phyloP scores from a whole-genome alignment of 2,113 vertebrate species.

The Trichomycterus rosablanca region DNA sequence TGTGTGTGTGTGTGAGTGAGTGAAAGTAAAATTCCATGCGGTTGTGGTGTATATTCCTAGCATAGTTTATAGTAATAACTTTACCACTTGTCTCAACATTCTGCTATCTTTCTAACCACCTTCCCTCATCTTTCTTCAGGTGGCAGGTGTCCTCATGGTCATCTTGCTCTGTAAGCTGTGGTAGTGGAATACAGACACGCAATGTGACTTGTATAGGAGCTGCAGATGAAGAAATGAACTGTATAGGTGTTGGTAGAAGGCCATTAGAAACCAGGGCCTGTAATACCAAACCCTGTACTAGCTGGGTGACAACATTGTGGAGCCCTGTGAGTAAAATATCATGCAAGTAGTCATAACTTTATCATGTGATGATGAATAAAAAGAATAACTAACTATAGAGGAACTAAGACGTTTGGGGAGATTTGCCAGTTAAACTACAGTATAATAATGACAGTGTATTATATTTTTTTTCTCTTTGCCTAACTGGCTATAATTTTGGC shows the following conservation, averaged over 20 bases:
- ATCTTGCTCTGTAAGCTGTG: slow-evolving; percentile 78
- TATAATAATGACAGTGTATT: too few species aligned
- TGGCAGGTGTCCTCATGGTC: slow-evolving; percentile 89
- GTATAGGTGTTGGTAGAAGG: slow-evolving; percentile 64
- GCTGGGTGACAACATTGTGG: slow-evolving; percentile 81
- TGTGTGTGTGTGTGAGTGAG: too few species aligned
- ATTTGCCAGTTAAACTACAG: background rate
- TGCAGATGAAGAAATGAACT: slow-evolving; percentile 58
- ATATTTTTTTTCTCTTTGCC: too few species aligned
- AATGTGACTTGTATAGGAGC: slow-evolving; percentile 76
- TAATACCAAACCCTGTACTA: slow-evolving; percentile 74
- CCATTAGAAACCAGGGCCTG: slow-evolving; percentile 77
- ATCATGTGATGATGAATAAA: background rate
- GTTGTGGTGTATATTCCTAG: too few species aligned
- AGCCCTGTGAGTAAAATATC: slow-evolving; percentile 70
- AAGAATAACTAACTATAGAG: background rate
- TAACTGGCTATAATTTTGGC: too few species aligned
- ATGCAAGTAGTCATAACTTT: background rate
- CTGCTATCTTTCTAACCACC: background rate
- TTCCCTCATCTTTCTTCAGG: slow-evolving; percentile 50
- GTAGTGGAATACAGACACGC: slow-evolving; percentile 80
- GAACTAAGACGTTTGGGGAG: background rate
- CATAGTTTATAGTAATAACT: slow-evolving; percentile 1
- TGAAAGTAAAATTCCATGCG: too few species aligned
- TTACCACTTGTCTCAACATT: background rate